Conservation (phyloP, 2,113 vertebrate genomes). For the Bettongia penicillata region DNA sequence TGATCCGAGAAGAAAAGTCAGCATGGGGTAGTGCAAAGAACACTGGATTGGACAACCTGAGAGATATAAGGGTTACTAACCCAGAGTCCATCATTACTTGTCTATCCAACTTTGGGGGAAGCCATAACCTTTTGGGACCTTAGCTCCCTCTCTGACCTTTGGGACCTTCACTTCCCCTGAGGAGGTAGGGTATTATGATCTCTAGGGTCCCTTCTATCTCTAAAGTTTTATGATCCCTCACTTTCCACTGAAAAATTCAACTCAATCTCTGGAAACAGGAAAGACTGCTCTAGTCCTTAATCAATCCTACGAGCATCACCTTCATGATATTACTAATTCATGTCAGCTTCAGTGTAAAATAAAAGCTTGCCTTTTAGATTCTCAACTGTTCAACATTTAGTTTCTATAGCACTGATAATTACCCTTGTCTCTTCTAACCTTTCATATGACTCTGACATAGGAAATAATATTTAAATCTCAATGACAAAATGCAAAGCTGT, state of each 20-base stretch:
- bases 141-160: neutral
- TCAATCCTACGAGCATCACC: neutral
- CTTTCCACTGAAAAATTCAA: neutral
- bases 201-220: neutral
- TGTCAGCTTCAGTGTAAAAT: conserved; percentile 48
- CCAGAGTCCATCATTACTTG: neutral
- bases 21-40: neutral
- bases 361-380: conserved; percentile 26
- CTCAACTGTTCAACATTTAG: conserved; percentile 28
- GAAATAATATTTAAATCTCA: conserved; percentile 50
- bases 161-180: neutral
- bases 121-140: neutral
- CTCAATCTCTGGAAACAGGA: neutral
- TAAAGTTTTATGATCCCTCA: neutral
- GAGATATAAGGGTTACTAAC: neutral
- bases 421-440: conserved; percentile 13
- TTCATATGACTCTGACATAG: conserved; percentile 54
- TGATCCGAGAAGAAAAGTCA: conserved; percentile 51
- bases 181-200: neutral
- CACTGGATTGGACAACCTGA: neutral
- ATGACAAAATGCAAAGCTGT: conserved; percentile 35
- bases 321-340: conserved; percentile 47
- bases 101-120: neutral
- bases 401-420: conserved; percentile 27
- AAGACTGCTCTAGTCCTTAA: neutral